These are phyloP conservation scores for Sanderia malayensis DNA, from an alignment of 30 jellyfish, hydroid and myxozoan species.

Conservation along the genomic window DNA sequence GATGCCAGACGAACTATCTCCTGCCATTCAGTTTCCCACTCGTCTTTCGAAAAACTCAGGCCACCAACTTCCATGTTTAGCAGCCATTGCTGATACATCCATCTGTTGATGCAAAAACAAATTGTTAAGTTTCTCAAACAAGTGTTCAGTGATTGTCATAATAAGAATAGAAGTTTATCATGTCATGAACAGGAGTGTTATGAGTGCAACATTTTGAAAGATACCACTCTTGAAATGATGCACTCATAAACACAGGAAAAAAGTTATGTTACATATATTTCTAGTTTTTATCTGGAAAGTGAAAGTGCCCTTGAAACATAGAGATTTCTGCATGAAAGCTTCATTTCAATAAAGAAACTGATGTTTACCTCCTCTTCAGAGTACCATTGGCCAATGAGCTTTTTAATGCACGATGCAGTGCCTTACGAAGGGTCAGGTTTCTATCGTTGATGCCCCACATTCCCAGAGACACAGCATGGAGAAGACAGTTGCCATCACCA, in stretches of 20 bases:
- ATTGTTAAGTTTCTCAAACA: too few relatives aligned
- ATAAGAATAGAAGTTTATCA: too few relatives aligned
- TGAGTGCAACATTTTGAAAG: too few relatives aligned
- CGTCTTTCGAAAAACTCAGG: conserved; percentile 55
- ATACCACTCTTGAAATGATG: too few relatives aligned
- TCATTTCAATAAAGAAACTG: too few relatives aligned
- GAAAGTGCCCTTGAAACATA: too few relatives aligned
- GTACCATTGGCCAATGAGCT: conserved; percentile 49
- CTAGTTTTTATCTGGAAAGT: too few relatives aligned
- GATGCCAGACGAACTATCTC: conserved; percentile 75
- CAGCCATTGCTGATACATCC: conserved; percentile 88
- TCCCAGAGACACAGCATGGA: conserved; percentile 93
- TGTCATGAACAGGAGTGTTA: too few relatives aligned
- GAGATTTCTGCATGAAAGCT: too few relatives aligned
- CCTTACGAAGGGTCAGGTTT: conserved; percentile 66
- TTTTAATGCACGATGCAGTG: conserved; percentile 56
- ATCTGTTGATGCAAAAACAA: conserved; percentile 46
- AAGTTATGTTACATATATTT: too few relatives aligned
- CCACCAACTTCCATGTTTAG: conserved; percentile 90
- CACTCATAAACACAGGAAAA: too few relatives aligned
- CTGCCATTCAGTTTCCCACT: conserved; percentile 90
- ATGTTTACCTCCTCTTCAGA: conserved; percentile 64
- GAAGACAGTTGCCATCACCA: conserved; percentile 93
- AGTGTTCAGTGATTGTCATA: too few relatives aligned
- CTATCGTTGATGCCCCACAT: conserved; percentile 98